A percentile compares a stretch with the other conserved stretches of the same genome.
Conservation (phyloP, 2,888 invertebrate genomes). For the Apamea epomidion region DNA sequence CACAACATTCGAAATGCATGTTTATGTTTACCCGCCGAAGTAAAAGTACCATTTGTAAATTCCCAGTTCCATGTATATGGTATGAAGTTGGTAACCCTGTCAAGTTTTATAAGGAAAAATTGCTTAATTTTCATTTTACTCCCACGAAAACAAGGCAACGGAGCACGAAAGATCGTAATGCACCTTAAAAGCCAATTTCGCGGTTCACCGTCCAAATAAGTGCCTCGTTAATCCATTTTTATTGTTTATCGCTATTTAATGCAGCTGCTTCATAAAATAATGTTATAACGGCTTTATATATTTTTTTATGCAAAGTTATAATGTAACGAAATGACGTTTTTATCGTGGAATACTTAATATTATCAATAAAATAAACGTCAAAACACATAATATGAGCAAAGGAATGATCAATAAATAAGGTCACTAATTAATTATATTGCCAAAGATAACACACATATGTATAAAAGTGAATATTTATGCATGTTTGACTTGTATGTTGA, state of each 20-base stretch:
- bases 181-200: conserved; percentile 51
- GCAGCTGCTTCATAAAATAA: conserved; percentile 54
- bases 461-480: conserved; percentile 48
- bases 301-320: conserved; percentile 48
- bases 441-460: conserved; percentile 43
- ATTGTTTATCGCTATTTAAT: conserved; percentile 55
- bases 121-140: conserved; percentile 28
- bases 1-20: conserved; percentile 29
- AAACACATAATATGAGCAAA: conserved; percentile 48
- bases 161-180: conserved; percentile 38
- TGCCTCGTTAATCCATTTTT: conserved; percentile 60
- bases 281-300: conserved; percentile 31
- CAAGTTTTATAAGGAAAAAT: not conserved
- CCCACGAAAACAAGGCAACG: conserved; percentile 19
- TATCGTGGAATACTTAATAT: conserved; percentile 36
- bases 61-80: not conserved
- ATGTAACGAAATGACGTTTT: conserved; percentile 32
- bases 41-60: conserved; percentile 3
- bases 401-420: conserved; percentile 53
- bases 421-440: conserved; percentile 55
- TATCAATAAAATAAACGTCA: conserved; percentile 52
- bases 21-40: conserved; percentile 7
- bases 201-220: conserved; percentile 57
- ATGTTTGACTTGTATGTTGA: conserved; percentile 36
- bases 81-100: not conserved